Evolutionary conservation across 2,113 vertebrate species (phyloP), one percentile per base, ranked within the genome.

Genomic region (Charadrius vociferus): DNA sequence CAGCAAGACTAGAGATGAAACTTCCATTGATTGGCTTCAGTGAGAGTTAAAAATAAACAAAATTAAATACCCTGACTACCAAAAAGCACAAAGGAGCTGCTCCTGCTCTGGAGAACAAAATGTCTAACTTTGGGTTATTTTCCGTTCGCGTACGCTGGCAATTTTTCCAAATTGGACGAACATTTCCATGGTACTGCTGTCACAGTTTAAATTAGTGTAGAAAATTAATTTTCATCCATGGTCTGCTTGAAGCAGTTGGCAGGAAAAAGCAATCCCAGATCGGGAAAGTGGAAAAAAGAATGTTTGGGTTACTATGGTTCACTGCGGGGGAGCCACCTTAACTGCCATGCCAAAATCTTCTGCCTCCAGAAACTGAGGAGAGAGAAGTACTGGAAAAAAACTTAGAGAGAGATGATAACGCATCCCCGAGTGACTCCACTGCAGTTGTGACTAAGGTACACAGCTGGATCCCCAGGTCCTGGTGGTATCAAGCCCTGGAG

Each of bases 21-120:
- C 72, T 96, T 93, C 39, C 77, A 93, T 63, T 92, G 86, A 93
- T 49, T 95, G 56, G 80, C 72, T 96, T 86, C 75, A 68, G 36
- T 45, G 63, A 79, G 68, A 81, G 86, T 84, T 96, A 95, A 94
- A 96, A 96, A 93, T 90, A 96, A 80, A 86, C n/a, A 92, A 84
- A 93, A 68, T 81, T 0, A 93, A 92, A 88, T 95, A 55, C 72
- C 26, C 55, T 56, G 56, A 14, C 45, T 96, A 34, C 36, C 30
- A 61, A 93, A 71, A 67, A 88, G 55, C n/a, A 92, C 27, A 92
- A 43, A 14, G 68, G 80, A 92, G 24, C n/a, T 66, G 34, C 56
- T 90, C 22, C 63, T 86, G 41, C 56, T 47, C 49, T 1, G 3
- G 29, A 91, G 86, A 92, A 55, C 32, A 88, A 71, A 90, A 53